A percentile compares a stretch with the other conserved stretches of the same genome.
These are phyloP conservation scores for Chinchilla lanigera DNA, from an alignment of 2,113 vertebrate genomes.

Conservation along the genomic window DNA sequence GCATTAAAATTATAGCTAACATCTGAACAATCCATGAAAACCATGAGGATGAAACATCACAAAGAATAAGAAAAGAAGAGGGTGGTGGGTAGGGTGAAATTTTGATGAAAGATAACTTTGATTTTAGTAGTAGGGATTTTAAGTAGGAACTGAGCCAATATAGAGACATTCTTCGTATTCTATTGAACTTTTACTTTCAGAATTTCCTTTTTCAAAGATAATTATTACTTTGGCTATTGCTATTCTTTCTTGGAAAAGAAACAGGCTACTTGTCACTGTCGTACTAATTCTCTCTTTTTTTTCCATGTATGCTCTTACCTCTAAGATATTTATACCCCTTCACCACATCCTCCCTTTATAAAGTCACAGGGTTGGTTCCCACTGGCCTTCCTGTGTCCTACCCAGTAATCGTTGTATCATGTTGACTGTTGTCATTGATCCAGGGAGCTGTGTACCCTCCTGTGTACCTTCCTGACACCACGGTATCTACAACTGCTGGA, in stretches of 20 bases:
- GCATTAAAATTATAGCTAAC: background rate
- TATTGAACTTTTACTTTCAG: conserved; percentile 11
- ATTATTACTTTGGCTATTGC: conserved; percentile 32
- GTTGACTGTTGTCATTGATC: background rate
- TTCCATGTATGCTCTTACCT: background rate
- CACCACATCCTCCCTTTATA: conserved; percentile 46
- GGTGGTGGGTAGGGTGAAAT: background rate
- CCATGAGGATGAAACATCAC: background rate
- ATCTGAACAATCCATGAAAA: background rate
- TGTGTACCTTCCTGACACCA: background rate
- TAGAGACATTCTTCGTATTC: background rate
- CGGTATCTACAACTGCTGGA: background rate
- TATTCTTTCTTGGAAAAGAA: conserved; percentile 49
- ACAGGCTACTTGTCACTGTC: conserved; percentile 38
- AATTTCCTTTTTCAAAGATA: background rate
- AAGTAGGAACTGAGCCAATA: conserved; percentile 15
- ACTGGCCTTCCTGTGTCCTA: conserved; percentile 30
- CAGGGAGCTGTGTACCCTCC: background rate
- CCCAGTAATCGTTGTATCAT: conserved; percentile 46
- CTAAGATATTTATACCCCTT: conserved; percentile 61
- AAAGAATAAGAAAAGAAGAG: background rate
- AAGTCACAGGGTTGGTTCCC: background rate
- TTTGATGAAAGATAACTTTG: background rate
- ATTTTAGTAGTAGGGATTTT: background rate
- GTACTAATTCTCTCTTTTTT: conserved; percentile 59